Percentiles rank a stretch among this genome's conserved stretches.
Conservation (phyloP, 92 coral and sea anemone genomes). For the Heliopora coerulea region DNA sequence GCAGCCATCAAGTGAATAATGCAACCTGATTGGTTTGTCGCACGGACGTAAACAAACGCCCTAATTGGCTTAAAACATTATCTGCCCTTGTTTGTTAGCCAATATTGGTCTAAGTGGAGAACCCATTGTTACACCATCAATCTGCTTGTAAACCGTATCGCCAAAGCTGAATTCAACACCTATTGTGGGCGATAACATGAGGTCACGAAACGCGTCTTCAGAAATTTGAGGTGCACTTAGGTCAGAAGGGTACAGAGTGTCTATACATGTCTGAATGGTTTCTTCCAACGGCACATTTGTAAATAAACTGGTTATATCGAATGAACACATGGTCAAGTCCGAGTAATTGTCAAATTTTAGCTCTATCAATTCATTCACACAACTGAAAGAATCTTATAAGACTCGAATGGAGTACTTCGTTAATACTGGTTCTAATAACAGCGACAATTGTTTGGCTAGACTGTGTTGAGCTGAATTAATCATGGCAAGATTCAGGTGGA, state of each 20-base stretch:
- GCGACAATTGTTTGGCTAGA: neutral
- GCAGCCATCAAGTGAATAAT: too few relatives aligned
- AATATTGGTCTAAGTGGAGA: neutral
- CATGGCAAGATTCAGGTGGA: constrained; percentile 12
- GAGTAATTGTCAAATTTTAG: neutral
- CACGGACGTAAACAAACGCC: too few relatives aligned
- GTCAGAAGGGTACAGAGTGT: neutral
- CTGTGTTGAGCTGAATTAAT: constrained; percentile 14
- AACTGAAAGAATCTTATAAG: too few relatives aligned
- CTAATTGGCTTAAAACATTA: too few relatives aligned
- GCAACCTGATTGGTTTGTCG: too few relatives aligned
- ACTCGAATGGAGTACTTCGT: neutral
- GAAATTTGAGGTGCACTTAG: neutral
- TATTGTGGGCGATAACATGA: too few relatives aligned
- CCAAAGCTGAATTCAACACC: constrained; percentile 5
- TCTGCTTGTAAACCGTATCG: too few relatives aligned
- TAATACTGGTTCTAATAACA: neutral
- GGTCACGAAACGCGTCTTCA: too few relatives aligned
- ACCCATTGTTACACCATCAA: neutral
- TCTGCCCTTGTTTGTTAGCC: too few relatives aligned
- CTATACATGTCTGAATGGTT: constrained; percentile 5
- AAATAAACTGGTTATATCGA: neutral
- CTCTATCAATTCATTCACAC: neutral
- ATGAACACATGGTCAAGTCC: too few relatives aligned
- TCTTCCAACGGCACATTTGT: neutral